Base-by-base conservation (phyloP, 2,113 vertebrate genomes). In the Brachyhypopomus gauderio region DNA sequence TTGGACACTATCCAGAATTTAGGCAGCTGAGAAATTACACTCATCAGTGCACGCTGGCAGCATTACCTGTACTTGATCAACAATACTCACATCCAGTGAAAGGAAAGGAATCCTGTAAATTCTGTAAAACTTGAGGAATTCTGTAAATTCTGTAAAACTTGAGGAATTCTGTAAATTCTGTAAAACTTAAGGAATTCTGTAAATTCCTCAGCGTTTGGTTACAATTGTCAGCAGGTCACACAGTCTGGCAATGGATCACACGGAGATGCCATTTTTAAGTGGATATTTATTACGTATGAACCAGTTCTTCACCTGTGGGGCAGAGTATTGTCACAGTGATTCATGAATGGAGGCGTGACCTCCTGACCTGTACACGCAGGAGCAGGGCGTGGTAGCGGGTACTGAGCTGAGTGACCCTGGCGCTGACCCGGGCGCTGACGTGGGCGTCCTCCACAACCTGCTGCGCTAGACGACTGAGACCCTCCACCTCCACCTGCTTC, bases 391-490 rank as follows among this genome's bases (percentile, higher is more conserved):
- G 97, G 89, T 97, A 99, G 77, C 92, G 94, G 73, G 96, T 93
- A 0, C 95, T 94, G 72, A 98, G 94, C 86, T 97, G 95, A 0
- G 96, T 97, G 75, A 96, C 95, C 75, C 95, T 95, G 74, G 91
- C 93, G 79, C 96, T 96, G 86, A 96, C 89, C 14, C 90, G 88
- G 87, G 94, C 94, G 79, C 92, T 94, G 86, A 95, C 93, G 34
- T 94, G 95, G 82, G 91, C 95, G 89, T 97, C 96, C 19, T 98
- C 96, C 81, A 98, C 88, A 73, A 98, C 92, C 91, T 98, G 95
- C 91, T 99, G 96, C 1, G 96, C 96, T 73, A 97, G 87, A 4
- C 93, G 80, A 0, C 95, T 95, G 48, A 98, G 95, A 19, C 95
- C 95, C 71, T 99, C 97, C 1, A 99, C 94, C 73, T 98, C 96